Evolutionary conservation across 2,888 invertebrate species (phyloP).

Genomic region (Spodoptera exigua): DNA sequence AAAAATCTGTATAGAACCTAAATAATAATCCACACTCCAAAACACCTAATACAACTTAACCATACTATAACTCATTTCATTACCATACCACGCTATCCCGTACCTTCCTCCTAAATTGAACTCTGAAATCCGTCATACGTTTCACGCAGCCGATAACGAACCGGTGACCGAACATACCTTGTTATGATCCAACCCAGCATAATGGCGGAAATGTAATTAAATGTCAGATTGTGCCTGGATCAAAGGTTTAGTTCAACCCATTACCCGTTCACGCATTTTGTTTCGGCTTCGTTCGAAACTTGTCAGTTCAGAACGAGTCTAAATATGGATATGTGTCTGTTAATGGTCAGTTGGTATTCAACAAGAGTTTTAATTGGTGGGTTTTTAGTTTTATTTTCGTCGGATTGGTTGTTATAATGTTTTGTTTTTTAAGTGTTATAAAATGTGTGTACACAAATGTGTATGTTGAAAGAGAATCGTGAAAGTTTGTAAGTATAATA

Average conservation of each 20-base stretch:
- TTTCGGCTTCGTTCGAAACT: slow-evolving; percentile 22
- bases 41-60: too few species aligned
- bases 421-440: neutral
- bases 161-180: slow-evolving; percentile 24
- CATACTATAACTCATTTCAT: neutral
- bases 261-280: slow-evolving; percentile 51
- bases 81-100: slow-evolving; percentile 3
- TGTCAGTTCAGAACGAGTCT: slow-evolving; percentile 16
- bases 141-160: slow-evolving; percentile 23
- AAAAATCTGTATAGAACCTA: too few species aligned
- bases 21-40: too few species aligned
- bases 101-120: slow-evolving; percentile 25
- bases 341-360: slow-evolving; percentile 16
- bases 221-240: slow-evolving; percentile 60
- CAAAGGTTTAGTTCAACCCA: slow-evolving; percentile 61
- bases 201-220: slow-evolving; percentile 63
- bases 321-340: slow-evolving; percentile 5
- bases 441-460: too few species aligned
- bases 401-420: neutral
- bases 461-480: too few species aligned
- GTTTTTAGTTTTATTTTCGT: neutral
- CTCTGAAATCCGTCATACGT: slow-evolving; percentile 38
- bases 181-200: slow-evolving; percentile 54
- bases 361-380: slow-evolving; percentile 20
- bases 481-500: too few species aligned